Base-by-base conservation (phyloP, 2,113 vertebrate species). In the Brienomyrus brachyistius region DNA sequence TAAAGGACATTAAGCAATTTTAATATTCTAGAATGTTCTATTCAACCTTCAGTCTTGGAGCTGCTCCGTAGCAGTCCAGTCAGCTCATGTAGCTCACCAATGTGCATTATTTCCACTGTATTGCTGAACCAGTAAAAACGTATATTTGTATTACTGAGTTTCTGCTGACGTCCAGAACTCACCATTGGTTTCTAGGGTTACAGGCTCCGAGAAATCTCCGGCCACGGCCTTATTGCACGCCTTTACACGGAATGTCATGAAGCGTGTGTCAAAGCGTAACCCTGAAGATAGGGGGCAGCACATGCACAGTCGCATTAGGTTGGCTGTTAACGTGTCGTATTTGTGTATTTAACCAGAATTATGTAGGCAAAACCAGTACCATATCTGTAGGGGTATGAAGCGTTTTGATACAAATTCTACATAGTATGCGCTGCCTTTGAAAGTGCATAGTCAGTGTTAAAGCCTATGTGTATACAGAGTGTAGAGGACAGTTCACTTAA, bases 201-300 rank as follows among this genome's bases (percentile, higher is more conserved):
- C 93, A 0, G 96, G 95, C 92, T 99, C 98, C 0, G 98, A 98
- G 94, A 99, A 99, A 87, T 99, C 98, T n/a, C 98, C 98, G 0
- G 98, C 97, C 89, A 99, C 98, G 0, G 98, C 98, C 92, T 99
- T 99, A 94, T 99, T 99, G 43, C 98, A 99, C 0, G 97, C 98
- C 91, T 94, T 98, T 56, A 98, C 98, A 0, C 98, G 96, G 88
- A 99, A 98, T 4, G 97, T 99, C 94, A 99, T 96, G 94, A 95
- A 99, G 0, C 97, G 97, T 84, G 98, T 98, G 92, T 99, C 98
- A 83, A 99, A 99, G 74, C 96, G 98, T 90, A 98, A 92, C 85
- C 95, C 96, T 97, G 90, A 11, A 13, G 74, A 19, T 19, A 80
- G 74, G 35, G 74, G 74, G 74, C 88, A 89, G 5, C 19, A 70